phyloP scores from a whole-genome alignment of 2,888 invertebrate species.

The Habroteleia sp. region DNA sequence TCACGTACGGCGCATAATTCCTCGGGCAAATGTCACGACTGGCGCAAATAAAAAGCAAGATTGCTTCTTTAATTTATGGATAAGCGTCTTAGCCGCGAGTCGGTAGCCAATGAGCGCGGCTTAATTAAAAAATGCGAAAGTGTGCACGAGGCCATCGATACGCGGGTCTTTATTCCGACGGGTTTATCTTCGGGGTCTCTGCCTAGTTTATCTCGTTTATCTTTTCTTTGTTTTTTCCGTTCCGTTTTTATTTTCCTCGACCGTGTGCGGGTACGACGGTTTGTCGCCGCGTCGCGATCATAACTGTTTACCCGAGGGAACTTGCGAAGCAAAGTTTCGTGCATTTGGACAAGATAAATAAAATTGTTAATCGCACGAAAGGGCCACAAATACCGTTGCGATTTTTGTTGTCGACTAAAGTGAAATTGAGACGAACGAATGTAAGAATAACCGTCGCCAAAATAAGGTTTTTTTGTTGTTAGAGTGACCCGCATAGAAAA shows the following conservation, averaged over 20 bases:
- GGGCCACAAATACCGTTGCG: too few species aligned
- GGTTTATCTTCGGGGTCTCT: slow-evolving; percentile 11
- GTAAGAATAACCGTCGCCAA: too few species aligned
- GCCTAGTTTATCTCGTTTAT: too few species aligned
- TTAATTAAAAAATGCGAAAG: slow-evolving; percentile 48
- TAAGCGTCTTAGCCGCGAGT: slow-evolving; percentile 46
- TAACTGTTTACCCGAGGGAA: neutral
- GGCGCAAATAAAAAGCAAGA: slow-evolving; percentile 57
- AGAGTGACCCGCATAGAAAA: too few species aligned
- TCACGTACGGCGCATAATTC: slow-evolving; percentile 59
- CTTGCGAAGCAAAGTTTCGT: too few species aligned
- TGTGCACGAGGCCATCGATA: slow-evolving; percentile 18
- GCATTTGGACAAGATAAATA: too few species aligned
- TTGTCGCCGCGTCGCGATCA: neutral
- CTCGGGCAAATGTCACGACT: slow-evolving; percentile 60
- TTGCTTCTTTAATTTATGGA: slow-evolving; percentile 62
- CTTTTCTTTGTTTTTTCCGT: too few species aligned
- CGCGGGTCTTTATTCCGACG: slow-evolving; percentile 9
- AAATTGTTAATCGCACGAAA: too few species aligned
- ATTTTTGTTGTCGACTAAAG: too few species aligned
- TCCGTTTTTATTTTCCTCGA: too few species aligned
- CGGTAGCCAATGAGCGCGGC: slow-evolving; percentile 47
- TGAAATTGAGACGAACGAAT: too few species aligned
- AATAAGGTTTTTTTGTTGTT: too few species aligned
- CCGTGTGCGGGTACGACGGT: neutral